Conservation (phyloP, 2,797 vertebrate species). For the Spheniscus humboldti region DNA sequence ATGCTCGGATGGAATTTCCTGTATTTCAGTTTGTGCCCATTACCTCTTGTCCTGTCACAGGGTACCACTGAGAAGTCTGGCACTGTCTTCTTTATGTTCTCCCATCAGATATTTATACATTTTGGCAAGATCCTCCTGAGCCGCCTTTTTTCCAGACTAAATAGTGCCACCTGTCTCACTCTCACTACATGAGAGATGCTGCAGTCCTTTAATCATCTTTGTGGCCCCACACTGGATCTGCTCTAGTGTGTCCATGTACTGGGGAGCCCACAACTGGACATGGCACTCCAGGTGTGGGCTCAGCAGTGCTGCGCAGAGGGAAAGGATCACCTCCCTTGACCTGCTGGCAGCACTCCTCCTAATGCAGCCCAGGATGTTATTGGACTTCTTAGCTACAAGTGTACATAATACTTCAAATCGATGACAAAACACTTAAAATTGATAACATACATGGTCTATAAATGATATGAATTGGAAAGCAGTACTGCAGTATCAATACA, state of each 20-base stretch:
- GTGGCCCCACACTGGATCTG: neutral
- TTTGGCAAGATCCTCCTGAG: conserved; percentile 20
- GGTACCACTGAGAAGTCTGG: conserved; percentile 19
- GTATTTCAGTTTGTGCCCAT: conserved; percentile 9
- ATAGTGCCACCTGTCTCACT: neutral
- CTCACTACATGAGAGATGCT: neutral
- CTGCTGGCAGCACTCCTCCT: neutral
- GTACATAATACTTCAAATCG: neutral
- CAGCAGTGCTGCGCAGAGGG: neutral
- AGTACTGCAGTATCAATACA: neutral
- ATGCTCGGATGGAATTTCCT: neutral
- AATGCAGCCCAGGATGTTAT: neutral
- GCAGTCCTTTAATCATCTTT: neutral
- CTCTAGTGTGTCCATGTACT: neutral
- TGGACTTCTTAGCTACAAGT: neutral
- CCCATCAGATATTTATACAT: conserved; percentile 4
- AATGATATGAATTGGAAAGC: neutral
- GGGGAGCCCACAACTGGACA: neutral
- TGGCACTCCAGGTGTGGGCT: neutral
- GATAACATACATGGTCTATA: neutral
- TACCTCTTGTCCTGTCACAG: conserved; percentile 33
- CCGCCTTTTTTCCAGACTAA: neutral
- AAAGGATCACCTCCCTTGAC: neutral
- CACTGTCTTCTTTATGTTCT: conserved; percentile 4
- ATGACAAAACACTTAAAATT: neutral